Percentiles rank a stretch among this genome's conserved stretches.
phyloP scores from a whole-genome alignment of 1,140 invertebrate species.

The Meloidogyne exigua region DNA sequence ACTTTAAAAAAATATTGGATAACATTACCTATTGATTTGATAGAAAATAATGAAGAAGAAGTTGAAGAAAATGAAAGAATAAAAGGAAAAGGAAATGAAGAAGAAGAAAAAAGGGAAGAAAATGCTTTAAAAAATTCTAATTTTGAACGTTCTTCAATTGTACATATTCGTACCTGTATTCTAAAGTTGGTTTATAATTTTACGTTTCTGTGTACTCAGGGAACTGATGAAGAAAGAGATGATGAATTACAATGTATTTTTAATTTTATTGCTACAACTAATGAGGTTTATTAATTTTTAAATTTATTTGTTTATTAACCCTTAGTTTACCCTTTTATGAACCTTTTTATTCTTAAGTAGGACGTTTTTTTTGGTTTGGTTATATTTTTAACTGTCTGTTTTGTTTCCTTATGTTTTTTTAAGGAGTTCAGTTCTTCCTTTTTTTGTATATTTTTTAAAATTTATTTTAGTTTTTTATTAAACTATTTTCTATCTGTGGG shows the following conservation, averaged over 20 bases:
- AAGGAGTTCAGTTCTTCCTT: not conserved
- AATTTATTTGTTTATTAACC: too few relatives aligned
- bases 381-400: too few relatives aligned
- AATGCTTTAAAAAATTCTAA: constrained; percentile 2
- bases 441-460: too few relatives aligned
- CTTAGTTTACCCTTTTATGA: too few relatives aligned
- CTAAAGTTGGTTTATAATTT: constrained; percentile 47
- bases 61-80: constrained; percentile 11
- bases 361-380: too few relatives aligned
- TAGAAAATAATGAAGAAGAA: not conserved
- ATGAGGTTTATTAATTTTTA: constrained; percentile 73
- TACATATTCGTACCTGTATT: constrained; percentile 51
- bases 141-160: constrained; percentile 38
- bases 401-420: too few relatives aligned
- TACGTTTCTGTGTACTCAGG: constrained; percentile 33
- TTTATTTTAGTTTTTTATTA: too few relatives aligned
- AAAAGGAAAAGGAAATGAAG: too few relatives aligned
- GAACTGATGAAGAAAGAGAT: constrained; percentile 72
- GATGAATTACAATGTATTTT: constrained; percentile 96
- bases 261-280: constrained; percentile 93
- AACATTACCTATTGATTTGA: constrained; percentile 74
- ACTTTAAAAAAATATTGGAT: constrained; percentile 99
- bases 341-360: too few relatives aligned
- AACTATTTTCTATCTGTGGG: too few relatives aligned
- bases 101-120: constrained; percentile 7